A percentile compares a stretch with the other conserved stretches of the same genome.
phyloP scores from a whole-genome alignment of 2,797 vertebrate genomes.

The Rhabdomys pumilio region DNA sequence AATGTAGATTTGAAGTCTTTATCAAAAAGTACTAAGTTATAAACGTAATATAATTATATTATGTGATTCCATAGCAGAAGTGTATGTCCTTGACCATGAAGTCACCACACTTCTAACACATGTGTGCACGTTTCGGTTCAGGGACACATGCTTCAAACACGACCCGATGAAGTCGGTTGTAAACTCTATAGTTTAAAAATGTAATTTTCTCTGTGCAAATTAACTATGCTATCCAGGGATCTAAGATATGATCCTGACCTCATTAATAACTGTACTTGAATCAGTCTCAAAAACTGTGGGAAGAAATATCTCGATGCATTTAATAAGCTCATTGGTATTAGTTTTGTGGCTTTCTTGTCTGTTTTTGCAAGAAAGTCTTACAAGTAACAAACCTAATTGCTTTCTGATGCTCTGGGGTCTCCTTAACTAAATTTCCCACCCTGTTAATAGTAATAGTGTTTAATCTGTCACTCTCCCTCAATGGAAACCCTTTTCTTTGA shows the following conservation, averaged over 20 bases:
- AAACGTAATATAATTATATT: background rate
- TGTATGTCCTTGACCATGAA: background rate
- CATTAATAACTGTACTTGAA: slow-evolving; percentile 63
- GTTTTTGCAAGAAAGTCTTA: slow-evolving; percentile 25
- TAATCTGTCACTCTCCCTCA: background rate
- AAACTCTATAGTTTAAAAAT: slow-evolving; percentile 53
- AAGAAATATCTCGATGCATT: background rate
- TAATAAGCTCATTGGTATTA: slow-evolving; percentile 4
- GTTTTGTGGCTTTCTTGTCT: background rate
- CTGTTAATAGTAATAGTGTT: background rate
- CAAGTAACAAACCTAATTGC: background rate
- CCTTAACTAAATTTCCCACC: background rate
- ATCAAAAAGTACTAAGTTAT: background rate
- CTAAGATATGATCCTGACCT: slow-evolving; percentile 70
- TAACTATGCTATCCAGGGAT: slow-evolving; percentile 65
- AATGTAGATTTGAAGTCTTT: slow-evolving; percentile 1
- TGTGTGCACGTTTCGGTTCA: background rate
- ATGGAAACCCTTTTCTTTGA: background rate
- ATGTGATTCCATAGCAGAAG: background rate
- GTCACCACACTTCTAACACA: slow-evolving; percentile 29
- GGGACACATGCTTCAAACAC: slow-evolving; percentile 64
- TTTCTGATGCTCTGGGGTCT: background rate
- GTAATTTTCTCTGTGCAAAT: slow-evolving; percentile 67
- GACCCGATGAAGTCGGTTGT: slow-evolving; percentile 43
- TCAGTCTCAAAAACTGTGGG: slow-evolving; percentile 6